These are phyloP conservation scores for Smutsia temminckii DNA, from an alignment of 2,797 vertebrate genomes.

Conservation along the genomic window DNA sequence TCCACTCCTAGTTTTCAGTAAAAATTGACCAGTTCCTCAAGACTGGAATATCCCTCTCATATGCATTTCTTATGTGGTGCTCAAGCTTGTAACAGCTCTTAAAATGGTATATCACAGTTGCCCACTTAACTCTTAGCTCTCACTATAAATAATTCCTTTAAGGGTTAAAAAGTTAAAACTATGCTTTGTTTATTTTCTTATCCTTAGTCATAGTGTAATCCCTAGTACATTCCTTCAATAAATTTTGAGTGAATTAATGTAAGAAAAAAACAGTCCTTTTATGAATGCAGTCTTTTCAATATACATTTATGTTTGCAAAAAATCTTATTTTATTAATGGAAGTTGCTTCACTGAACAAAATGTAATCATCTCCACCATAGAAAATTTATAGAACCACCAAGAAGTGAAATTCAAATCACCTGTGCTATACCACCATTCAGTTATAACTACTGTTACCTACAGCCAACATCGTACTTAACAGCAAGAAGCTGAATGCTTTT, in stretches of 20 bases:
- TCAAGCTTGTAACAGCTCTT: background rate
- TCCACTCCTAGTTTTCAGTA: background rate
- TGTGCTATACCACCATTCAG: background rate
- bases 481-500: too few relatives aligned
- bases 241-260: background rate
- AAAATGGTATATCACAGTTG: background rate
- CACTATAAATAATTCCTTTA: background rate
- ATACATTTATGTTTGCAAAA: background rate
- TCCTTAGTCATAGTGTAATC: background rate
- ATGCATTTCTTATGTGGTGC: background rate
- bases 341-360: background rate
- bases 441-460: background rate
- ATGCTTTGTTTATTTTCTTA: background rate
- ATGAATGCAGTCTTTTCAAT: background rate
- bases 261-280: background rate
- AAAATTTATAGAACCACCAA: background rate
- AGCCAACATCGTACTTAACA: too few relatives aligned
- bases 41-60: background rate
- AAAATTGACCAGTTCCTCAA: background rate
- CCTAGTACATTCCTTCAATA: background rate
- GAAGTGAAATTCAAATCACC: background rate
- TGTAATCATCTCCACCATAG: background rate
- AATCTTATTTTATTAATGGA: background rate
- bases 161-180: background rate
- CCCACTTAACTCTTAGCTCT: background rate